A percentile compares a stretch with the other conserved stretches of the same genome.
Conservation (phyloP, 1,140 invertebrate species). For the Telenomus remus region DNA sequence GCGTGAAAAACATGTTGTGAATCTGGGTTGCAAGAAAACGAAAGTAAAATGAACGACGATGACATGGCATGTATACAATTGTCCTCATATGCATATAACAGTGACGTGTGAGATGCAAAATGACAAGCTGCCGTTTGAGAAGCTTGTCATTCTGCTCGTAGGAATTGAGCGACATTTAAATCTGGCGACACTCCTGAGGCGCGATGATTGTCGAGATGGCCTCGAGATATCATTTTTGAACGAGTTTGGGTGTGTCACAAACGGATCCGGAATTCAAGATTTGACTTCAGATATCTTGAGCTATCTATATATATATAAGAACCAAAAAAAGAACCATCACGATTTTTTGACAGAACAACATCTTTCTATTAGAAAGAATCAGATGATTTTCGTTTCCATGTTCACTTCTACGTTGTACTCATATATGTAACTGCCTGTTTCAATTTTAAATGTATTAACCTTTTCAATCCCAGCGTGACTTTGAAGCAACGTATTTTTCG, state of each 20-base stretch:
- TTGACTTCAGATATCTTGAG: slow-evolving; percentile 35
- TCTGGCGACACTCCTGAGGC: slow-evolving; percentile 54
- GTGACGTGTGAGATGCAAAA: slow-evolving; percentile 54
- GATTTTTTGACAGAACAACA: too few species aligned
- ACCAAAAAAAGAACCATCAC: slow-evolving; percentile 18
- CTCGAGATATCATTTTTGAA: slow-evolving; percentile 65
- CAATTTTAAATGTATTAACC: too few species aligned
- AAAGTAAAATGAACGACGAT: slow-evolving; percentile 35
- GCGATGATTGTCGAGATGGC: slow-evolving; percentile 64
- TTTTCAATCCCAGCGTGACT: too few species aligned
- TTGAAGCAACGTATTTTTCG: too few species aligned
- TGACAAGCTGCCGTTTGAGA: slow-evolving; percentile 49
- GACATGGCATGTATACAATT: slow-evolving; percentile 46
- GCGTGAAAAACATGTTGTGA: slow-evolving; percentile 25
- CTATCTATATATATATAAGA: slow-evolving; percentile 39
- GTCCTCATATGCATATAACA: slow-evolving; percentile 46
- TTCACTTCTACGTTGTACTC: too few species aligned
- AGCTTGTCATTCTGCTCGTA: slow-evolving; percentile 34
- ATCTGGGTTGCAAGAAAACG: slow-evolving; percentile 16
- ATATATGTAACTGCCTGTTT: too few species aligned
- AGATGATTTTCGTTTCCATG: too few species aligned
- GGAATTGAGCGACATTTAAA: slow-evolving; percentile 54
- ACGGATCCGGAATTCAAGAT: slow-evolving; percentile 65
- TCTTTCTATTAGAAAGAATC: too few species aligned
- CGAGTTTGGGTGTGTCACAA: slow-evolving; percentile 66